Conservation (phyloP, 2,113 vertebrate genomes). For the Tautogolabrus adspersus region DNA sequence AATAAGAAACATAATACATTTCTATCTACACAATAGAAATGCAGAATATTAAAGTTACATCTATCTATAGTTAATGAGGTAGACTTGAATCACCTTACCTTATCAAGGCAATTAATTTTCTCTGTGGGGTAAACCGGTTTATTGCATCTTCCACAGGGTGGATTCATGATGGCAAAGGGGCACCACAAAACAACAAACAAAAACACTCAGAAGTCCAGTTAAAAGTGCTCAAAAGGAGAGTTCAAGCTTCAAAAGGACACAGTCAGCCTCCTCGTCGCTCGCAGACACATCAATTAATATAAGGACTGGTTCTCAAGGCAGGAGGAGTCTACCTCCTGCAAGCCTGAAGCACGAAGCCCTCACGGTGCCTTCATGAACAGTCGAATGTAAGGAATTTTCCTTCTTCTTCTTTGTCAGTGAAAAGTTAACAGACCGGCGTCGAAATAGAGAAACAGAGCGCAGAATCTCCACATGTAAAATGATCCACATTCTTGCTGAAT, state of each 20-base stretch:
- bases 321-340: conserved; percentile 56
- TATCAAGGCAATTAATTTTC: conserved; percentile 97
- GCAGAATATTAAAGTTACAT: background rate
- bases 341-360: background rate
- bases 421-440: no score
- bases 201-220: background rate
- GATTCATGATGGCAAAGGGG: conserved; percentile 86
- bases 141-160: conserved; percentile 92
- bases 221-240: background rate
- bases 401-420: no score
- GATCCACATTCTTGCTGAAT: no score
- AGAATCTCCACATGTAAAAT: no score
- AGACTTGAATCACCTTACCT: conserved; percentile 82
- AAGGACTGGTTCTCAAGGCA: background rate
- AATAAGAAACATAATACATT: no score
- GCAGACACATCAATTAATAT: conserved; percentile 37
- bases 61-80: background rate
- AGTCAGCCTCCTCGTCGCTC: conserved; percentile 15
- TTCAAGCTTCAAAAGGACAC: background rate
- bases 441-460: no score
- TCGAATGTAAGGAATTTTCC: fast-evolving
- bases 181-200: background rate
- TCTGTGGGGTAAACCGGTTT: conserved; percentile 98
- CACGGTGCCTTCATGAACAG: background rate
- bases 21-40: no score